Evolutionary conservation across 1,140 invertebrate species (phyloP), one percentile per base, ranked within the genome.

Genomic region (Vollenhovia emeryi): DNA sequence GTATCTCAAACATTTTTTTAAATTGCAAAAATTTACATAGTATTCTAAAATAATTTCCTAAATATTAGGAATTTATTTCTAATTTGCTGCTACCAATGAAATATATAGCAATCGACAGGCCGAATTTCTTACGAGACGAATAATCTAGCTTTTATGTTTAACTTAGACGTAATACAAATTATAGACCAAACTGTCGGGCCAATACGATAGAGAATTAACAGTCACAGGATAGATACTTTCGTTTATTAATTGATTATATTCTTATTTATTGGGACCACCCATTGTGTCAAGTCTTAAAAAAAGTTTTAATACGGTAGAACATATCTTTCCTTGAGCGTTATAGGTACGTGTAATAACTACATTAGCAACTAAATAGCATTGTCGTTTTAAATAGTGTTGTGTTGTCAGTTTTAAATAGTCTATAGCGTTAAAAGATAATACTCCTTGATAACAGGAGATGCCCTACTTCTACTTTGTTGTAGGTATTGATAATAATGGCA

Each of bases 221-320:
- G 45, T 52, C 30, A 13, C 4, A 73, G 62, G 11, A 73, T 75
- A 62, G 6, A 48, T 43, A 87, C 24, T 43, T 82, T 73, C 7
- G 43, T 86, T 33, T 64, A 50, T 33, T 64, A 50, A 84, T 83
- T 87, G 18, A 18, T 76, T 69, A 30, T 73, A 74, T 18, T 33
- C 76, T 87, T 75, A 75, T 85, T 89, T 89, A 75, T 79, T 71
- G 80, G 80, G 80, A 80, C 68, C 85, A 88, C 45, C 18, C 24
- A 82, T 43, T 80, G 27, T 83, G 36, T 59, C 40, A 71, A 79
- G 9, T 7, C 9, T 48, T 33, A 75, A 45, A 55, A 55, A 33
- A 36, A 55, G 43, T 48, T 62, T 68, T 13, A 64, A 62, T 60
- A 62, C 4, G 18, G 21, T 69, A 50, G n/a, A 78, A 24, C n/a